phyloP scores from a whole-genome alignment of 2,797 vertebrate species.

The Urosaurus nigricauda region DNA sequence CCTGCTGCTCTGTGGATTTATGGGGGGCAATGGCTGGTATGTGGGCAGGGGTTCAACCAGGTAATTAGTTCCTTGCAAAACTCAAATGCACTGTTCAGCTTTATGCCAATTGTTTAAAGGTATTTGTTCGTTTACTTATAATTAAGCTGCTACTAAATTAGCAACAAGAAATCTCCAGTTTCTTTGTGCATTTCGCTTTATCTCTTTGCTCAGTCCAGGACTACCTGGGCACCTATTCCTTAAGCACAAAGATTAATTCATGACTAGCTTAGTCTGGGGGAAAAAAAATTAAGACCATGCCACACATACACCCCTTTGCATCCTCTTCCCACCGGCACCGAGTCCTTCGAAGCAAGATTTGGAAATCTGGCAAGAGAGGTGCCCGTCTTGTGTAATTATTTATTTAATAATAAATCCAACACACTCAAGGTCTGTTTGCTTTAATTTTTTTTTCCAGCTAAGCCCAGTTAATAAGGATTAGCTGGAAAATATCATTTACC shows the following conservation, averaged over 20 bases:
- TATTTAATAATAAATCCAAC: slow-evolving; percentile 60
- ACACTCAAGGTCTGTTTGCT: slow-evolving; percentile 58
- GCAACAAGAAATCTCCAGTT: not conserved
- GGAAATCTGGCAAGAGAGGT: slow-evolving; percentile 12
- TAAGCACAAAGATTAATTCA: slow-evolving; percentile 51
- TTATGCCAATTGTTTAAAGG: slow-evolving; percentile 49
- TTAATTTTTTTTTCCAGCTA: slow-evolving; percentile 68
- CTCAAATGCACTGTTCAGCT: slow-evolving; percentile 29
- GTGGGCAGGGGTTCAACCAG: slow-evolving; percentile 61
- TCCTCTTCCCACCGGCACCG: not conserved
- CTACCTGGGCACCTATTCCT: not conserved
- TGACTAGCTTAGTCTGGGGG: not conserved
- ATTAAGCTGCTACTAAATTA: not conserved
- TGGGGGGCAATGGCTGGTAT: slow-evolving; percentile 53
- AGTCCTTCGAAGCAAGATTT: slow-evolving; percentile 54
- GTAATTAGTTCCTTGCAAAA: slow-evolving; percentile 70
- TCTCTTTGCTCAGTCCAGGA: not conserved
- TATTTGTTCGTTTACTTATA: not conserved
- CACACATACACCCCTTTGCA: not conserved
- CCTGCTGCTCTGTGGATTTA: slow-evolving; percentile 35
- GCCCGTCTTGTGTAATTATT: slow-evolving; percentile 41
- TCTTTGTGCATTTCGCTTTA: not conserved
- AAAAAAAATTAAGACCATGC: not conserved
- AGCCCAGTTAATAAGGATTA: slow-evolving; percentile 72
- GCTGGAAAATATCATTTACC: slow-evolving; percentile 59